Conservation (phyloP, 2,797 vertebrate genomes). For the Sebastes iracundus region DNA sequence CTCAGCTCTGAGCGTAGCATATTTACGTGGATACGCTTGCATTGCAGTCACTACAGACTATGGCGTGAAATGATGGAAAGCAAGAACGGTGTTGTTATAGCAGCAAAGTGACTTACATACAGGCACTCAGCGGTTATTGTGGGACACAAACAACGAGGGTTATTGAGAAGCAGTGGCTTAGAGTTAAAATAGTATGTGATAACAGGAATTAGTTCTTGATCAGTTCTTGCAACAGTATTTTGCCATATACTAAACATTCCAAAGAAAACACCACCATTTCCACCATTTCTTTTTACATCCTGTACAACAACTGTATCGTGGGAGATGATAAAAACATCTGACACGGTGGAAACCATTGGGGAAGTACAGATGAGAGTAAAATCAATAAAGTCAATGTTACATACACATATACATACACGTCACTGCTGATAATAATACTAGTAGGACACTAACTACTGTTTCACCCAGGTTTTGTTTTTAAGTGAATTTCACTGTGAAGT, state of each 20-base stretch:
- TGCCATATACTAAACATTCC: background rate
- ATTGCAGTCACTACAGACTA: too few relatives aligned
- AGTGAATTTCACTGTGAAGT: background rate
- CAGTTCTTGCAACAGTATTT: background rate
- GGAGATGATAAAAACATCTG: background rate
- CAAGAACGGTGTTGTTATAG: too few relatives aligned
- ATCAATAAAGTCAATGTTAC: constrained; percentile 9
- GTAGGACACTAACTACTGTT: background rate
- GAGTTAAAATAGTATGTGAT: background rate
- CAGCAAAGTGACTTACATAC: too few relatives aligned
- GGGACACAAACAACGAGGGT: background rate
- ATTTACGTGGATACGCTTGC: too few relatives aligned
- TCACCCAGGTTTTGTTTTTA: background rate
- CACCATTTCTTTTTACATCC: background rate
- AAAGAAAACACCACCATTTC: background rate
- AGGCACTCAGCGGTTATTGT: background rate
- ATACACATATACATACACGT: background rate
- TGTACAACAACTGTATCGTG: background rate
- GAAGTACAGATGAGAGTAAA: background rate
- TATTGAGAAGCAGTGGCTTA: background rate
- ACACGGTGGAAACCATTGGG: background rate
- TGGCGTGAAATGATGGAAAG: too few relatives aligned
- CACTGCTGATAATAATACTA: background rate
- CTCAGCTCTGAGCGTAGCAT: too few relatives aligned
- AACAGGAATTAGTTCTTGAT: background rate